Evolutionary conservation across 92 coral and sea anemone genomes (phyloP).

Genomic region (Metridium senile): DNA sequence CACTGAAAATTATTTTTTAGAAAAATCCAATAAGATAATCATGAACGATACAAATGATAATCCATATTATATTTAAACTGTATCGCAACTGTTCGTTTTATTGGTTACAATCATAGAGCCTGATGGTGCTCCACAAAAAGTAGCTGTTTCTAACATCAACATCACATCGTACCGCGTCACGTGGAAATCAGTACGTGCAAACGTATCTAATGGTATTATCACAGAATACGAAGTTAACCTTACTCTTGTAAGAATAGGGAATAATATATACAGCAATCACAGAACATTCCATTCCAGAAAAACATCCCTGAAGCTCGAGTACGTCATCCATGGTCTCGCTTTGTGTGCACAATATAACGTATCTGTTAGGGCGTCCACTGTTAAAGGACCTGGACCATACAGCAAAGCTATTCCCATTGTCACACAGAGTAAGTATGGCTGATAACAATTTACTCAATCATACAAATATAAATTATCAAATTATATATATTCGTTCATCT

Average conservation of each 20-base stretch:
- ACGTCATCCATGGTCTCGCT: neutral
- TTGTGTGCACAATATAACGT: conserved; percentile 2
- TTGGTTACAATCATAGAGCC: neutral
- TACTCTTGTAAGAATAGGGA: neutral
- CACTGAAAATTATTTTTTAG: too few species aligned
- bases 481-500: too few species aligned
- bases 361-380: neutral
- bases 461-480: neutral
- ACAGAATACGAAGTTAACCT: neutral
- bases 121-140: conserved; percentile 6
- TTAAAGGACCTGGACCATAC: neutral
- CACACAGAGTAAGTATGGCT: neutral
- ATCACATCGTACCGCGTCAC: neutral
- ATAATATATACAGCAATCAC: neutral
- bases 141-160: neutral
- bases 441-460: neutral
- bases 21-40: too few species aligned
- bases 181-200: neutral
- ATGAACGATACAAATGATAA: too few species aligned
- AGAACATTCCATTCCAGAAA: neutral
- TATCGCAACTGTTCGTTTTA: too few species aligned
- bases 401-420: neutral
- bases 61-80: too few species aligned
- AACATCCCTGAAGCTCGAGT: neutral
- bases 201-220: neutral